Evolutionary conservation across 2,113 vertebrate species (phyloP).

Genomic region (Phainopepla nitens): DNA sequence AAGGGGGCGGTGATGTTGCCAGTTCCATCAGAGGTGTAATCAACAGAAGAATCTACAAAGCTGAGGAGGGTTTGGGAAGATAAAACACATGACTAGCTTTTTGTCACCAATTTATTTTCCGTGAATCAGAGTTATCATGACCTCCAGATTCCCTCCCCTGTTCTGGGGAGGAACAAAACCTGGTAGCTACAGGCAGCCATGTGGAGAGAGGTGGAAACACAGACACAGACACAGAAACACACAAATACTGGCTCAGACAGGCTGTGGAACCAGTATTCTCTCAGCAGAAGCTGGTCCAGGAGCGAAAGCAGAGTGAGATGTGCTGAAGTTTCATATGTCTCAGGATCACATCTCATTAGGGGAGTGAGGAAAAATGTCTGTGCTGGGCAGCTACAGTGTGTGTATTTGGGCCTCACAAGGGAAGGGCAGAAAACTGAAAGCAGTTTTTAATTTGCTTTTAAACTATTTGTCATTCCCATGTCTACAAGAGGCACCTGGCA

Average conservation of each 20-base stretch:
- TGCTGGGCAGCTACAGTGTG: background rate
- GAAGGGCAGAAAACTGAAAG: background rate
- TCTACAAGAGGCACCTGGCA: background rate
- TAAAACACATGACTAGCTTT: background rate
- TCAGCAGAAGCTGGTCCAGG: background rate
- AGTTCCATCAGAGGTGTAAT: background rate
- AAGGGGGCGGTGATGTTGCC: background rate
- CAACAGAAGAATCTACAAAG: background rate
- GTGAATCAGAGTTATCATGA: background rate
- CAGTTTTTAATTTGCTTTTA: background rate
- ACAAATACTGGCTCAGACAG: background rate
- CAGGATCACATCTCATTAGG: background rate
- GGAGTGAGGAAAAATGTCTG: background rate
- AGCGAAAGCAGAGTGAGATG: background rate
- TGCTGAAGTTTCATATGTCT: background rate
- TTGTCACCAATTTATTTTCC: background rate
- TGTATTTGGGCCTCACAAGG: background rate
- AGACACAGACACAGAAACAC: no score
- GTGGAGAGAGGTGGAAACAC: rapidly evolving
- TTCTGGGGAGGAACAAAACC: background rate
- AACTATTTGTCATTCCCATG: rapidly evolving
- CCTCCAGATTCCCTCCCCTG: background rate
- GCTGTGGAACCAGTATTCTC: background rate
- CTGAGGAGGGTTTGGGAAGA: background rate
- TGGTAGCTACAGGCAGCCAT: background rate